These are phyloP conservation scores for Drosophila meridiana DNA, from an alignment of 2,888 invertebrate genomes.

Conservation along the genomic window DNA sequence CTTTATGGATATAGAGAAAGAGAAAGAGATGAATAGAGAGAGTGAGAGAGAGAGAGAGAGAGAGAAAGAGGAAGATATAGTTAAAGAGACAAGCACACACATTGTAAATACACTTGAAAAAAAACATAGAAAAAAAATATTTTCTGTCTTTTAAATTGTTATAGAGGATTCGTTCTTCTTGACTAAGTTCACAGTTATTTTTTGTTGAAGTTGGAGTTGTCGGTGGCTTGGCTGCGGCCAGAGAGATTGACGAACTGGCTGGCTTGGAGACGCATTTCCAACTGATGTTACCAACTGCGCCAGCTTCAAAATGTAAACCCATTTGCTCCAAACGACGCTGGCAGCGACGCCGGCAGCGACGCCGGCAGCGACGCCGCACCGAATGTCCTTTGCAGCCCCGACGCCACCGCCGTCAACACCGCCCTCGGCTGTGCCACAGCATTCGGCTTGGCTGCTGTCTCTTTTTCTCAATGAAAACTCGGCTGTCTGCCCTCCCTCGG, in stretches of 20 bases:
- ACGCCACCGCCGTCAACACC: not conserved
- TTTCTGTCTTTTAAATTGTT: not conserved
- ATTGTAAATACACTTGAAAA: not conserved
- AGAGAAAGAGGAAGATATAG: not conserved
- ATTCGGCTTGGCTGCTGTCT: constrained; percentile 7
- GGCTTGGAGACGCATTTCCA: constrained; percentile 81
- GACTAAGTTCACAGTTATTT: not conserved
- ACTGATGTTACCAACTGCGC: constrained; percentile 81
- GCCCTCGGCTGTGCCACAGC: not conserved
- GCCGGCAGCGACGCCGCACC: constrained; percentile 35
- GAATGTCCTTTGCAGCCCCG: constrained; percentile 64
- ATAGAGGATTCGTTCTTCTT: not conserved
- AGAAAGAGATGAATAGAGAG: not conserved
- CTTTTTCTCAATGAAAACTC: constrained; percentile 16
- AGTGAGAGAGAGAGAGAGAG: not conserved
- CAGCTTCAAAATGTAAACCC: constrained; percentile 75
- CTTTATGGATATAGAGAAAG: not conserved
- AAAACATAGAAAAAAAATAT: constrained; percentile 11
- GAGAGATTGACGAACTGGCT: constrained; percentile 66
- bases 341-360: constrained; percentile 39
- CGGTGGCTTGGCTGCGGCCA: not conserved
- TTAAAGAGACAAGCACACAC: not conserved
- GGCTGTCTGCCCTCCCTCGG: constrained; percentile 1
- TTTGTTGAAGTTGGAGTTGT: not conserved
- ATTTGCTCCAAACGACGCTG: constrained; percentile 65